Evolutionary conservation across 2,113 vertebrate species (phyloP).

Genomic region (Isurus oxyrinchus): DNA sequence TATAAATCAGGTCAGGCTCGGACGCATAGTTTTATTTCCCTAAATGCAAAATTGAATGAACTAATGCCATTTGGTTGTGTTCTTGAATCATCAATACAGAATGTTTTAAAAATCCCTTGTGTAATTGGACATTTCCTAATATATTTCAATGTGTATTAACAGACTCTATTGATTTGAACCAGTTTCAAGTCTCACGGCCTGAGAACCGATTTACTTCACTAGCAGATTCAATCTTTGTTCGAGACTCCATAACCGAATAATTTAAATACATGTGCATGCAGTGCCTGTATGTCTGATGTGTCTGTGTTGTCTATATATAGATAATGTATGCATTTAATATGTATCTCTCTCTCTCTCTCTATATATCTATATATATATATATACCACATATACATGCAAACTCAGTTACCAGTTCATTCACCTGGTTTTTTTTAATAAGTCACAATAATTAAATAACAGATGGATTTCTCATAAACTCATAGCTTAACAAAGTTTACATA

Average conservation of each 20-base stretch:
- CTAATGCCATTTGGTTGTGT: background rate
- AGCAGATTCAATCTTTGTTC: background rate
- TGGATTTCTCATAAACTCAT: background rate
- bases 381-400: background rate
- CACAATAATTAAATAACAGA: background rate
- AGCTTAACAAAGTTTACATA: background rate
- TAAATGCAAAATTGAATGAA: background rate
- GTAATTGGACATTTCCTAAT: background rate
- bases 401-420: background rate
- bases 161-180: background rate
- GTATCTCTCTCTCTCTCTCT: no score
- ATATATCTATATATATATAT: no score
- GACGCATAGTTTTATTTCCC: background rate
- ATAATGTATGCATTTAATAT: background rate
- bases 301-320: background rate
- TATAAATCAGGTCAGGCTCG: background rate
- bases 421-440: background rate
- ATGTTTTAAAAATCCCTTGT: background rate
- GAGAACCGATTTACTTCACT: background rate
- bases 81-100: background rate
- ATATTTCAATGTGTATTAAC: background rate
- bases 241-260: background rate
- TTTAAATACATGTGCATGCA: background rate
- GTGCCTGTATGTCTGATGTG: background rate
- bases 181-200: background rate